phyloP scores from a whole-genome alignment of 2,797 vertebrate species.

The Rhinoraja longicauda region DNA sequence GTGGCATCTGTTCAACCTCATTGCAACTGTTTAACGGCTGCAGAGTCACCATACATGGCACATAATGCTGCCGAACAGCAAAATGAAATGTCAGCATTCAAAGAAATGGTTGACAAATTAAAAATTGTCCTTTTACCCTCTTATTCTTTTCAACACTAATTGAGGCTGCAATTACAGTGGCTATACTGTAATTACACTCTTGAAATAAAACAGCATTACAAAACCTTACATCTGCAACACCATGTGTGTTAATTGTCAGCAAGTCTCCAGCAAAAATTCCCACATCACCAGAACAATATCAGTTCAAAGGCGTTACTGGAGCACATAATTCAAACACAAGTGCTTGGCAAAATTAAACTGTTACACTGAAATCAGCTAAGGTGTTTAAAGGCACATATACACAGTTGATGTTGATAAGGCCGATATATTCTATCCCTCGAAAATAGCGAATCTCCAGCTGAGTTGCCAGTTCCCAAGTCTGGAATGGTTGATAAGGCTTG shows the following conservation, averaged over 20 bases:
- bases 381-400: neutral
- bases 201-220: conserved; percentile 1
- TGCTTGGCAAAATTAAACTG: neutral
- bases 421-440: neutral
- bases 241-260: conserved; percentile 21
- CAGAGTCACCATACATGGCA: neutral
- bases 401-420: neutral
- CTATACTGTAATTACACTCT: conserved; percentile 28
- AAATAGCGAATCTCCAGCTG: neutral
- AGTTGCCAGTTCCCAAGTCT: neutral
- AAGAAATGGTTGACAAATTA: conserved; percentile 24
- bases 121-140: conserved; percentile 26
- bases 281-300: conserved; percentile 34
- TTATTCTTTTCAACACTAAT: conserved; percentile 1
- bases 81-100: neutral
- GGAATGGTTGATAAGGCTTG: too few species aligned
- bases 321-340: too few species aligned
- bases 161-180: neutral
- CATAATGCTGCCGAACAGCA: neutral
- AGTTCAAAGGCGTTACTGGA: neutral
- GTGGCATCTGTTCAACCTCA: neutral
- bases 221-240: conserved; percentile 19
- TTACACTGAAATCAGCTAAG: neutral
- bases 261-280: conserved; percentile 11
- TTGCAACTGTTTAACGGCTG: neutral